Percentiles rank a stretch among this genome's conserved stretches.
Conservation (phyloP, 2,888 invertebrate genomes). For the Crocallis elinguaria region DNA sequence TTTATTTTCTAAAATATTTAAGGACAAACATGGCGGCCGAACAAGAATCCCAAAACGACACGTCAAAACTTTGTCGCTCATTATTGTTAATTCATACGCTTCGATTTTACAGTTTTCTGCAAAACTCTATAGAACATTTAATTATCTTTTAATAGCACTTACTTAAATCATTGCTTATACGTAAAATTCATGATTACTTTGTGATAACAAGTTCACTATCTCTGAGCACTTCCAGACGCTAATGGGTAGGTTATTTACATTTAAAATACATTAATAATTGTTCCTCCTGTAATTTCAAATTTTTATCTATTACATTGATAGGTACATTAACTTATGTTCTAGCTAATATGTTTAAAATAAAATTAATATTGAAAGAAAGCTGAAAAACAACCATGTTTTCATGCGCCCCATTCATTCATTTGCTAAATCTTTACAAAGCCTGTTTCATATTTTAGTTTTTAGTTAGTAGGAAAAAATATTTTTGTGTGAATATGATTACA, state of each 20-base stretch:
- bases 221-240: conserved; percentile 70
- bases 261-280: conserved; percentile 54
- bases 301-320: conserved; percentile 49
- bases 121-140: conserved; percentile 36
- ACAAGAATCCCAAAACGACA: conserved; percentile 76
- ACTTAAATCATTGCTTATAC: conserved; percentile 72
- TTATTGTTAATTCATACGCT: conserved; percentile 42
- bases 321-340: conserved; percentile 48
- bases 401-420: conserved; percentile 62
- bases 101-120: conserved; percentile 22
- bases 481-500: too few relatives aligned
- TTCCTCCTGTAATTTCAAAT: conserved; percentile 46
- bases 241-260: conserved; percentile 72
- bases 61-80: conserved; percentile 70
- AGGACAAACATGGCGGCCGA: conserved; percentile 84
- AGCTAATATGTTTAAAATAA: conserved; percentile 54
- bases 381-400: conserved; percentile 85
- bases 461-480: too few relatives aligned
- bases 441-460: conserved; percentile 2
- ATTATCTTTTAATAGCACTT: conserved; percentile 56
- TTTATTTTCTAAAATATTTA: conserved; percentile 64
- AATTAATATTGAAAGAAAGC: conserved; percentile 71
- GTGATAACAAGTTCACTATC: conserved; percentile 65
- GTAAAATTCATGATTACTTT: conserved; percentile 71
- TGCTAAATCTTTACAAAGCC: conserved; percentile 6